A percentile compares a stretch with the other conserved stretches of the same genome.
Evolutionary conservation across 2,888 invertebrate species (phyloP).

Genomic region (Papilio elwesi): DNA sequence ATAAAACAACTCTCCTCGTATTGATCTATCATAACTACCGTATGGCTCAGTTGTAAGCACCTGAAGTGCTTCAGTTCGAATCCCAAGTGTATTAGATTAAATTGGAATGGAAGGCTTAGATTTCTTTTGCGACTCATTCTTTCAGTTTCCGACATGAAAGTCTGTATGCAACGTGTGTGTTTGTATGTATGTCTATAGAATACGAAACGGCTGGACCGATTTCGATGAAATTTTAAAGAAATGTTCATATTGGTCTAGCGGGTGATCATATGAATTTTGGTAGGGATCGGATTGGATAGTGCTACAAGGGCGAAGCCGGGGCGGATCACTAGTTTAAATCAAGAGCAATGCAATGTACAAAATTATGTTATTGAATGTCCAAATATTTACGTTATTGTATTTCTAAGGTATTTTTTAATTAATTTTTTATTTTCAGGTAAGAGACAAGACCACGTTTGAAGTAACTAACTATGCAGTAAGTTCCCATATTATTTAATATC

Average conservation of each 20-base stretch:
- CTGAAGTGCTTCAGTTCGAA: neutral
- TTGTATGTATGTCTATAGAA: too few relatives aligned
- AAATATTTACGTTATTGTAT: neutral
- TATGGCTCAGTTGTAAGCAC: neutral
- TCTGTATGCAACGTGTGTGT: too few relatives aligned
- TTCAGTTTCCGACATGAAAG: too few relatives aligned
- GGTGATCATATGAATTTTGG: too few relatives aligned
- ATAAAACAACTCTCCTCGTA: neutral
- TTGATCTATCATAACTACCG: neutral
- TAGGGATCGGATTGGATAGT: too few relatives aligned
- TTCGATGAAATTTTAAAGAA: too few relatives aligned
- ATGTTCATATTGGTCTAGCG: too few relatives aligned
- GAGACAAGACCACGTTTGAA: neutral
- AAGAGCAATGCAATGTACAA: too few relatives aligned
- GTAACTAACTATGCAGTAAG: neutral
- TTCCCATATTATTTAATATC: neutral
- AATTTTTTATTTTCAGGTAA: constrained; percentile 20
- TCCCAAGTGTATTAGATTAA: neutral
- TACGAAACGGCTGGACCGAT: too few relatives aligned
- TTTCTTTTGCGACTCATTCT: neutral
- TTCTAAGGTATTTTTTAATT: neutral
- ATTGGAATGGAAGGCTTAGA: neutral
- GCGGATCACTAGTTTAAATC: too few relatives aligned
- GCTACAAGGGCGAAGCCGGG: too few relatives aligned
- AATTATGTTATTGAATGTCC: too few relatives aligned